These are phyloP conservation scores for Clinocottus analis DNA, from an alignment of 2,113 vertebrate genomes.

Conservation along the genomic window DNA sequence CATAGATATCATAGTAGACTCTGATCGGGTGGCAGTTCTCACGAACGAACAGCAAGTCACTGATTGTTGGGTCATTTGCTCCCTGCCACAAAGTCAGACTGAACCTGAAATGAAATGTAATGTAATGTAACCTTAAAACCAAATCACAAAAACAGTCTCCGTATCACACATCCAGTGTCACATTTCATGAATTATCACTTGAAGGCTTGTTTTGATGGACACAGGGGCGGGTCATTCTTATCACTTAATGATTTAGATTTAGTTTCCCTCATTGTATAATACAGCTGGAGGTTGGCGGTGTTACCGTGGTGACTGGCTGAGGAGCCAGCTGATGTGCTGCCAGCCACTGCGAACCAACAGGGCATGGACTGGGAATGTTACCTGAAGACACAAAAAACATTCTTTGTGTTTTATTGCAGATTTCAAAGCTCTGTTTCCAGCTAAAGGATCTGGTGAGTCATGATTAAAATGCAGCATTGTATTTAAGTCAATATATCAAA, in stretches of 20 bases:
- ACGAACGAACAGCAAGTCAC: conserved; percentile 87
- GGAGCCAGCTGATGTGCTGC: conserved; percentile 89
- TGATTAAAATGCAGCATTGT: no score
- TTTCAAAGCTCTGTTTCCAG: background rate
- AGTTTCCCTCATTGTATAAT: background rate
- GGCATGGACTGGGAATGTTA: conserved; percentile 86
- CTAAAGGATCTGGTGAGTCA: no score
- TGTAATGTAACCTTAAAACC: no score
- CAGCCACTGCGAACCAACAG: conserved; percentile 81
- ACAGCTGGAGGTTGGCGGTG: background rate
- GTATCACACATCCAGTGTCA: background rate
- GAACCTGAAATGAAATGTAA: no score
- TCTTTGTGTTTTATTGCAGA: background rate
- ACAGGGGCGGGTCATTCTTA: background rate
- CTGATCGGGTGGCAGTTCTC: conserved; percentile 82
- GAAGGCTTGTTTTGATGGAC: background rate
- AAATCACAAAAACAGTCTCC: conserved; percentile 5
- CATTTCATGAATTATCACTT: background rate
- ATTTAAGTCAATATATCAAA: no score
- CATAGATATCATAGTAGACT: conserved; percentile 90
- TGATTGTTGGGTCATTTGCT: conserved; percentile 74
- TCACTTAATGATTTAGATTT: background rate
- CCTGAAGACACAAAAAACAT: conserved; percentile 33
- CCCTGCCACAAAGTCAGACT: conserved; percentile 90
- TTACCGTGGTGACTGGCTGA: conserved; percentile 87